These are phyloP conservation scores for Aerospiza tachiro DNA, from an alignment of 2,797 vertebrate genomes.

Conservation along the genomic window DNA sequence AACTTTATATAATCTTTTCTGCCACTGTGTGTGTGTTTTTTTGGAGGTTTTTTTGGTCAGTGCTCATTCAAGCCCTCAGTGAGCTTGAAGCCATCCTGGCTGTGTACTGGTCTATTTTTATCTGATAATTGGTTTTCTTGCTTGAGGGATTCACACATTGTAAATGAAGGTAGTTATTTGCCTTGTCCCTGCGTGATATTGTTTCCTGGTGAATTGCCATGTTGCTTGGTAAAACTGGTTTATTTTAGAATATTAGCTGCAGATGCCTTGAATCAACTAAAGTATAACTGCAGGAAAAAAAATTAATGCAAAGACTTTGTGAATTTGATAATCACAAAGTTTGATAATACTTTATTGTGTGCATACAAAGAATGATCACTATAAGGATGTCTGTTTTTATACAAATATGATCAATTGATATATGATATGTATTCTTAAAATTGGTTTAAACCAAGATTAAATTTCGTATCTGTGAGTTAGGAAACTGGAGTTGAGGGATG, in stretches of 20 bases:
- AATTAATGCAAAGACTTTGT: neutral
- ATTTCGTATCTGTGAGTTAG: neutral
- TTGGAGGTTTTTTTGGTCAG: neutral
- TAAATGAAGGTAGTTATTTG: constrained; percentile 23
- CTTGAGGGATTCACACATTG: constrained; percentile 20
- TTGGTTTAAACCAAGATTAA: neutral
- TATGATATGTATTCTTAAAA: neutral
- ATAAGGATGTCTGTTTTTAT: neutral
- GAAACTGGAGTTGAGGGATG: neutral
- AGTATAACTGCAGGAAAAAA: neutral
- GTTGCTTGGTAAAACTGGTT: neutral
- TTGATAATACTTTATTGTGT: neutral
- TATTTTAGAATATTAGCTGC: neutral
- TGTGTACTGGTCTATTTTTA: constrained; percentile 27
- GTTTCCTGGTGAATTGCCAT: neutral
- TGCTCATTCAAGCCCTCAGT: neutral
- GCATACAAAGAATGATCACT: neutral
- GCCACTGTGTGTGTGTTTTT: neutral
- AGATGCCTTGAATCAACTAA: neutral
- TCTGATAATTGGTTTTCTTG: constrained; percentile 44
- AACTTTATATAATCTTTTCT: neutral
- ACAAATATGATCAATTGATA: neutral
- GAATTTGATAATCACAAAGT: neutral
- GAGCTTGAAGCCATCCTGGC: neutral
- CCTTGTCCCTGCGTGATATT: neutral